Percentiles rank a stretch among this genome's conserved stretches.
Evolutionary conservation across 2,113 vertebrate genomes (phyloP).

Genomic region (Mustelus asterias): DNA sequence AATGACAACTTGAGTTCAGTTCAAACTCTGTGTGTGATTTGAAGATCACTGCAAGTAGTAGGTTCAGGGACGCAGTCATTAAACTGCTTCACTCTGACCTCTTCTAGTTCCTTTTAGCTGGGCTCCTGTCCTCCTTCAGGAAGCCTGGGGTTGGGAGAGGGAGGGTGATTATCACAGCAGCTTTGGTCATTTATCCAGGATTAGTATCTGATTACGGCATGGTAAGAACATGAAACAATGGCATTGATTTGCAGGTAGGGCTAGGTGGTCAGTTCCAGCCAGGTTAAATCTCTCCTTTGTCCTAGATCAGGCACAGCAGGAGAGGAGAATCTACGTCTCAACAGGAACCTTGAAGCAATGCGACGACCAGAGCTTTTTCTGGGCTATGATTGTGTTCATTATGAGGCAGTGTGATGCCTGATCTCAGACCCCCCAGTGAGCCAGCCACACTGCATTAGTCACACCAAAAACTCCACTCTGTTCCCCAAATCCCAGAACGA

Average conservation of each 20-base stretch:
- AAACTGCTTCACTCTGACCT: background rate
- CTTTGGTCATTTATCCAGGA: background rate
- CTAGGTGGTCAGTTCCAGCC: background rate
- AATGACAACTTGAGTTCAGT: background rate
- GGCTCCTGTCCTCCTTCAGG: background rate
- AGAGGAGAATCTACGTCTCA: background rate
- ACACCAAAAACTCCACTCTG: background rate
- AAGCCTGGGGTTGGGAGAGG: background rate
- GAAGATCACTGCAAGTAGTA: background rate
- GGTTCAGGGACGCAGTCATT: background rate
- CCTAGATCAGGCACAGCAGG: background rate
- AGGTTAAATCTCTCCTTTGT: background rate
- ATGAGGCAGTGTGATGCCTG: background rate
- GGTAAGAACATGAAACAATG: too few species aligned
- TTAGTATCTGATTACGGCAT: background rate
- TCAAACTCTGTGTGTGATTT: background rate
- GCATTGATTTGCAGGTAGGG: background rate
- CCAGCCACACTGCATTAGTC: background rate
- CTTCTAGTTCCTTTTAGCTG: background rate
- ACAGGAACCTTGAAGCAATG: background rate
- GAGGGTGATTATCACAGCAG: background rate
- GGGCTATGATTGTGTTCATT: background rate
- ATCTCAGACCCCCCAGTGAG: background rate
- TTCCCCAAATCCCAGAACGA: background rate
- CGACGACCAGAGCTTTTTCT: background rate